A percentile compares a stretch with the other conserved stretches of the same genome.
Conservation (phyloP, 2,888 invertebrate genomes). For the Anthophora plumipes region DNA sequence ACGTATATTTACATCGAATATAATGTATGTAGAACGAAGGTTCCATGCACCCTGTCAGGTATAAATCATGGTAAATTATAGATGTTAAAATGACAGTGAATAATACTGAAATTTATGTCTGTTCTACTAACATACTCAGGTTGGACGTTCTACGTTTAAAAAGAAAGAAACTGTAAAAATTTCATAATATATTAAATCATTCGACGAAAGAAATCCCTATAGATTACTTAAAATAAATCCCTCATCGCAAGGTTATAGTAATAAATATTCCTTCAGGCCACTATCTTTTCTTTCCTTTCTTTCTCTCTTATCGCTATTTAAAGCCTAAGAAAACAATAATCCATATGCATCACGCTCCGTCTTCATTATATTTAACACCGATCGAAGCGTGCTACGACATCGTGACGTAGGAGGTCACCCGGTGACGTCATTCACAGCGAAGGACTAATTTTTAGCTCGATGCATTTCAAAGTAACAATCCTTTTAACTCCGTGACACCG, state of each 20-base stretch:
- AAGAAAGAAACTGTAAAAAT: not conserved
- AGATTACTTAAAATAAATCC: too few species aligned
- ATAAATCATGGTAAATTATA: not conserved
- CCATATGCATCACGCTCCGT: too few species aligned
- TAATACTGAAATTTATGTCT: not conserved
- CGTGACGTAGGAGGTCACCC: not conserved
- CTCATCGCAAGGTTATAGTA: too few species aligned
- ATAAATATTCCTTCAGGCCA: too few species aligned
- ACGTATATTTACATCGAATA: not conserved
- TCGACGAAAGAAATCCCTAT: too few species aligned
- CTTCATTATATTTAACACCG: too few species aligned
- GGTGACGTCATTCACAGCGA: not conserved
- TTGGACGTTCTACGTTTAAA: not conserved
- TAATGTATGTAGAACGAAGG: not conserved
- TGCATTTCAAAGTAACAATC: not conserved
- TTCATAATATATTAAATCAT: too few species aligned
- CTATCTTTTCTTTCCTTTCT: too few species aligned
- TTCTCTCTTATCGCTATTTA: too few species aligned
- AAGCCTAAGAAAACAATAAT: too few species aligned
- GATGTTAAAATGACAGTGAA: not conserved
- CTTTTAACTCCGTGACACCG: not conserved
- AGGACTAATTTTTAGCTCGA: conserved; percentile 2
- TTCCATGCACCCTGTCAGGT: not conserved
- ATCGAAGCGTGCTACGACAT: too few species aligned
- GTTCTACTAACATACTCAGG: too few species aligned